Conservation (phyloP, 2,113 vertebrate species). For the Leucoraja erinaceus region DNA sequence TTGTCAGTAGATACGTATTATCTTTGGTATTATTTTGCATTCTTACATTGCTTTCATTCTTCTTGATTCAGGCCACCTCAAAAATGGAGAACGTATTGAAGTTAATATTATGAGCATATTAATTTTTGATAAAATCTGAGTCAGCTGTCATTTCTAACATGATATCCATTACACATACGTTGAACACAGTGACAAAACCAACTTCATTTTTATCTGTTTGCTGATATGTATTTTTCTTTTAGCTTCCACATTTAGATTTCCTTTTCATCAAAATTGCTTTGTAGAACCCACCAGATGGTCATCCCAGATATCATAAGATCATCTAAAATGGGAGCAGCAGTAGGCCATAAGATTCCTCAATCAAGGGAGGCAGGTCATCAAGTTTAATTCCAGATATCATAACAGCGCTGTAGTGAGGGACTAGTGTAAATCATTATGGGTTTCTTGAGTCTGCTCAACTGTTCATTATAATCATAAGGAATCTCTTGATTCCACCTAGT, state of each 20-base stretch:
- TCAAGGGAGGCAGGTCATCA: neutral
- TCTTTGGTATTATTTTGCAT: neutral
- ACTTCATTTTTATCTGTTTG: neutral
- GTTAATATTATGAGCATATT: neutral
- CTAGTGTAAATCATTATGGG: too few relatives aligned
- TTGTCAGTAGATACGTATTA: neutral
- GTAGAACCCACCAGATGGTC: too few relatives aligned
- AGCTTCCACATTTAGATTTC: neutral
- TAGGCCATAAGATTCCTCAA: too few relatives aligned
- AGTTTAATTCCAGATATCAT: neutral
- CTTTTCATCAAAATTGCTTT: conserved; percentile 10
- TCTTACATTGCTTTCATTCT: neutral
- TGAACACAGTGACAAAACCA: neutral
- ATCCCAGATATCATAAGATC: too few relatives aligned
- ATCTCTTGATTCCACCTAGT: too few relatives aligned
- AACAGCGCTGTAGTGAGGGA: neutral
- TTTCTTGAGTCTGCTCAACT: too few relatives aligned
- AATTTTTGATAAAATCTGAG: neutral
- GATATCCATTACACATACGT: neutral
- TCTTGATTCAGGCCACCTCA: neutral
- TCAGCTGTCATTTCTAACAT: neutral
- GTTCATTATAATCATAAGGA: too few relatives aligned
- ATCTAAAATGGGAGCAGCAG: too few relatives aligned
- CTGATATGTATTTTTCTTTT: neutral
- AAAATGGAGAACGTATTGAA: neutral